Percentiles rank a stretch among this genome's conserved stretches.
These are phyloP conservation scores for Esox lucius DNA, from an alignment of 2,797 vertebrate genomes.

Conservation along the genomic window DNA sequence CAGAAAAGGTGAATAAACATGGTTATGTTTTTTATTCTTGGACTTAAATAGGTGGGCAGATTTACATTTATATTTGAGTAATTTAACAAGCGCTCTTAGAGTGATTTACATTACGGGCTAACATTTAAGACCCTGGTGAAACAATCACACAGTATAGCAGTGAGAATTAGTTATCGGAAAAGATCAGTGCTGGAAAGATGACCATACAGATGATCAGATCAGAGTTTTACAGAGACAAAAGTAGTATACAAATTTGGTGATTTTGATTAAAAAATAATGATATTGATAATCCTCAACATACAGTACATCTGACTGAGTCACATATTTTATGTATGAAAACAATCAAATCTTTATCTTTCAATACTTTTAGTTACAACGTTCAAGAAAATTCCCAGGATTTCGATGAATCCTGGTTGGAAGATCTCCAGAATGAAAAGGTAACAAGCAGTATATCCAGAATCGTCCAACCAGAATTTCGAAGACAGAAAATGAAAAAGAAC, in stretches of 20 bases:
- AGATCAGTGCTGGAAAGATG: no score
- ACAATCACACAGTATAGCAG: no score
- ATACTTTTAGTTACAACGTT: not conserved
- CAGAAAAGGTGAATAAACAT: not conserved
- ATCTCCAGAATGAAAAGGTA: not conserved
- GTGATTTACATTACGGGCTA: no score
- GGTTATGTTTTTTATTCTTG: no score
- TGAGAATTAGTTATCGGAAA: no score
- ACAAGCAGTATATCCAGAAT: not conserved
- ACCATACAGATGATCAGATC: no score
- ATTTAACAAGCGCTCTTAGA: no score
- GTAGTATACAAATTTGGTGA: not conserved
- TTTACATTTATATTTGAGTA: no score
- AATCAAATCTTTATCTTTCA: not conserved
- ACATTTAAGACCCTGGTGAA: no score
- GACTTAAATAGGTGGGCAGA: no score
- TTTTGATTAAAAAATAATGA: not conserved
- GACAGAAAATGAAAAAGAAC: conserved; percentile 59
- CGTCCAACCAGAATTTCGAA: not conserved
- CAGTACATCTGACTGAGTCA: not conserved
- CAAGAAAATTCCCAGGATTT: not conserved
- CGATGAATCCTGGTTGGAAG: not conserved
- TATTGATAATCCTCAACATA: not conserved
- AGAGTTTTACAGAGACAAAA: not conserved
- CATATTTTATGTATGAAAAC: not conserved